These are phyloP conservation scores for Podocnemis expansa DNA, from an alignment of 2,113 vertebrate genomes.

Conservation along the genomic window DNA sequence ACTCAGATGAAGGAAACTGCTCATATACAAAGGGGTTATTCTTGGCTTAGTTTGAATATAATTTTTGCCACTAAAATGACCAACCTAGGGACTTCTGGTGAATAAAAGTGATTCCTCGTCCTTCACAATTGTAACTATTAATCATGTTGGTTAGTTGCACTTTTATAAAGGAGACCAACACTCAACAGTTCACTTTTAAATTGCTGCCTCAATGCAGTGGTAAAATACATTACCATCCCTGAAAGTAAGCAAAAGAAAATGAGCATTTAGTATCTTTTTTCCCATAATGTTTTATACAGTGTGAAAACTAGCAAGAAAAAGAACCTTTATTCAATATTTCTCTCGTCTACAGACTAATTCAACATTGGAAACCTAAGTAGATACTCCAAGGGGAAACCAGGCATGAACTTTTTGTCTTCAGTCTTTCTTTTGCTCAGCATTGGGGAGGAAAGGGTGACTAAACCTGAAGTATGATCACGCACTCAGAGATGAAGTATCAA, in stretches of 20 bases:
- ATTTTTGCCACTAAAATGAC: constrained; percentile 78
- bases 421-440: constrained; percentile 5
- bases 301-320: not conserved
- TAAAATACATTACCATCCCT: constrained; percentile 46
- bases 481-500: not conserved
- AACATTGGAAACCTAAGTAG: constrained; percentile 12
- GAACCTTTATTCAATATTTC: not conserved
- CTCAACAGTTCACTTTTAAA: constrained; percentile 70
- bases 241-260: constrained; percentile 48
- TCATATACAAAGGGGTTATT: constrained; percentile 79
- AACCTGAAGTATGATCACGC: not conserved
- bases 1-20: constrained; percentile 68
- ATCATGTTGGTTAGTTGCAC: constrained; percentile 54
- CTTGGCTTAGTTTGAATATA: constrained; percentile 75
- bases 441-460: not conserved
- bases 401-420: constrained; percentile 6
- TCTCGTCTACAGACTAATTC: constrained; percentile 28
- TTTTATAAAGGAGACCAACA: constrained; percentile 44
- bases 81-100: constrained; percentile 67
- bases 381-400: constrained; percentile 35
- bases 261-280: constrained; percentile 43
- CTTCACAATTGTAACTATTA: constrained; percentile 63
- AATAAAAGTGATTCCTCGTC: constrained; percentile 70
- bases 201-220: constrained; percentile 52
- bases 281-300: constrained; percentile 12